Evolutionary conservation across 1,140 invertebrate genomes (phyloP).

Genomic region (Galleria mellonella): DNA sequence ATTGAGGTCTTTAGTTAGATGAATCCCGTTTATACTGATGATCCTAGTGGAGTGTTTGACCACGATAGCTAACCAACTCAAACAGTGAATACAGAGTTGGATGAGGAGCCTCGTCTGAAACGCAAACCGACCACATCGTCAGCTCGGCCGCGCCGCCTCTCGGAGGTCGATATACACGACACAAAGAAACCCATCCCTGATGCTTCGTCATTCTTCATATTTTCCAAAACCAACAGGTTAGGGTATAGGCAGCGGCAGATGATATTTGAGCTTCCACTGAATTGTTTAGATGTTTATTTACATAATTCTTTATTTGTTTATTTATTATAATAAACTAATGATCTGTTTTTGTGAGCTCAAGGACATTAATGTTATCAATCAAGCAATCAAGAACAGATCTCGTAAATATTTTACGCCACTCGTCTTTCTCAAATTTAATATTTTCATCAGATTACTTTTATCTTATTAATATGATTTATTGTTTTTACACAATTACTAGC

Average conservation of each 20-base stretch:
- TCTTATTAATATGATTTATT: conserved; percentile 15
- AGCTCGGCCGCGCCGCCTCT: conserved; percentile 91
- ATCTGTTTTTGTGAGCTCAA: conserved; percentile 30
- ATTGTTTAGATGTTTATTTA: conserved; percentile 41
- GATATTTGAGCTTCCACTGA: conserved; percentile 21
- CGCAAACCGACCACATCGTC: conserved; percentile 71
- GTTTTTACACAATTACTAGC: conserved; percentile 14
- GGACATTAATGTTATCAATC: background rate
- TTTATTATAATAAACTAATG: conserved; percentile 14
- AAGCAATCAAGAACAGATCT: conserved; percentile 24
- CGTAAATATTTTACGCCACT: conserved; percentile 14
- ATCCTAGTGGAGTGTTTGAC: background rate
- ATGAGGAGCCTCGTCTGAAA: conserved; percentile 61
- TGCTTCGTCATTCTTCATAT: conserved; percentile 96
- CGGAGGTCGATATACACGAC: conserved; percentile 90
- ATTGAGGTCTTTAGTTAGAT: too few species aligned
- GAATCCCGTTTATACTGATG: background rate
- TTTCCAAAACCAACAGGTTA: conserved; percentile 94
- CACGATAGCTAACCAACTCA: conserved; percentile 35
- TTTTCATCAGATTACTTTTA: conserved; percentile 12
- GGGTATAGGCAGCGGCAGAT: conserved; percentile 27
- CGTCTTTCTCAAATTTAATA: conserved; percentile 16
- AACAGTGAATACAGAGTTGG: conserved; percentile 65
- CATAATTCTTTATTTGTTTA: conserved; percentile 24
- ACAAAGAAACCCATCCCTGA: conserved; percentile 96